Evolutionary conservation across 2,888 invertebrate genomes (phyloP).

Genomic region (Nemoura dubitans): DNA sequence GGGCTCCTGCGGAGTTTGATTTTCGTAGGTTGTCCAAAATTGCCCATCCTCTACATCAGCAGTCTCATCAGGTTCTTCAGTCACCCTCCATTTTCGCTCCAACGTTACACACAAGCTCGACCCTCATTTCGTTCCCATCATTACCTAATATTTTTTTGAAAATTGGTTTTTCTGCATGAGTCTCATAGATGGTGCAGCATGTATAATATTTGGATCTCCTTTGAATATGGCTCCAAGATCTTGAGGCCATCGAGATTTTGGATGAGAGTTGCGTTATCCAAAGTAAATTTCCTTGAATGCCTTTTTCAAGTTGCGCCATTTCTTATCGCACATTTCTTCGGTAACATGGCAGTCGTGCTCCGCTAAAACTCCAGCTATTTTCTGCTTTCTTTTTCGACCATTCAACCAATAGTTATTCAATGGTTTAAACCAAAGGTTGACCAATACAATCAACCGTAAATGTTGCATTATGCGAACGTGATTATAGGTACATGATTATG

Average conservation of each 20-base stretch:
- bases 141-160: conserved; percentile 40
- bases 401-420: too few species aligned
- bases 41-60: conserved; percentile 38
- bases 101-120: conserved; percentile 49
- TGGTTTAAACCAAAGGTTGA: too few species aligned
- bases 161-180: conserved; percentile 19
- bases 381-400: conserved; percentile 50
- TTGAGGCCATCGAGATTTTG: conserved; percentile 47
- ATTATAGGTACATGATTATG: too few species aligned
- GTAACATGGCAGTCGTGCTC: conserved; percentile 47
- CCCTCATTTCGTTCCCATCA: conserved; percentile 48
- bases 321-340: conserved; percentile 50
- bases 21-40: conserved; percentile 36
- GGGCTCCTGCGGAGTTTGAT: conserved; percentile 41
- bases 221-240: conserved; percentile 48
- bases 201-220: conserved; percentile 49
- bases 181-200: conserved; percentile 44
- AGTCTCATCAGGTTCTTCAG: conserved; percentile 40
- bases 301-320: conserved; percentile 50
- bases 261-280: conserved; percentile 46
- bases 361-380: conserved; percentile 46
- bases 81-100: conserved; percentile 46
- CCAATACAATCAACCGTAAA: too few species aligned
- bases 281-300: conserved; percentile 50
- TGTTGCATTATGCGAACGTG: too few species aligned